Evolutionary conservation across 2,888 invertebrate genomes (phyloP).

Genomic region (Camptogramma bilineatum): DNA sequence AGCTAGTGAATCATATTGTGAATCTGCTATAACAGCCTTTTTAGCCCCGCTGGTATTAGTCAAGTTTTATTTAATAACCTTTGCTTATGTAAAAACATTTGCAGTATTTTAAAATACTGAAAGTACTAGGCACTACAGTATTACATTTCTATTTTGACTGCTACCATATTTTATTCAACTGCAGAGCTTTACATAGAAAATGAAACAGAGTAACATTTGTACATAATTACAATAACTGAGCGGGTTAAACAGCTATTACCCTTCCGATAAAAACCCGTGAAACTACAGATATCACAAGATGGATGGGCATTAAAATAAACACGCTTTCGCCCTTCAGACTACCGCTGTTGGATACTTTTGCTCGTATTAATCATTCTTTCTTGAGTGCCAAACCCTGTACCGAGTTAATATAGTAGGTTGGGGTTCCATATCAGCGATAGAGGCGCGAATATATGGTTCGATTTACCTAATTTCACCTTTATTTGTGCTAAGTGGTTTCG

Average conservation of each 20-base stretch:
- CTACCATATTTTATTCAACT: neutral
- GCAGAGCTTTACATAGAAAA: neutral
- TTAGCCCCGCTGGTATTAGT: too few relatives aligned
- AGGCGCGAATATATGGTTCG: slow-evolving; percentile 23
- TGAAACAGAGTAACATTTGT: neutral
- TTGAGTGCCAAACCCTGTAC: slow-evolving; percentile 77
- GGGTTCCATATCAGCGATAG: slow-evolving; percentile 29
- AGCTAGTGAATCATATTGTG: too few relatives aligned
- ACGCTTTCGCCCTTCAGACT: slow-evolving; percentile 51
- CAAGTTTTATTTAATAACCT: neutral
- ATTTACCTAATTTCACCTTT: slow-evolving; percentile 35
- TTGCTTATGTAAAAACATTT: neutral
- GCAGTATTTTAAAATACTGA: too few relatives aligned
- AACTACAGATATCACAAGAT: slow-evolving; percentile 49
- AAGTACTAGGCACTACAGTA: too few relatives aligned
- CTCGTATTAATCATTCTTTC: slow-evolving; percentile 73
- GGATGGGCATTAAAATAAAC: slow-evolving; percentile 60
- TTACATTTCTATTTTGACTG: neutral
- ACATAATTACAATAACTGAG: neutral
- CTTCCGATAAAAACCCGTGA: slow-evolving; percentile 12
- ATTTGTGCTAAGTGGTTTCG: slow-evolving; percentile 32
- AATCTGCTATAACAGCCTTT: too few relatives aligned
- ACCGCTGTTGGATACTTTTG: slow-evolving; percentile 49
- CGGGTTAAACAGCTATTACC: slow-evolving; percentile 4
- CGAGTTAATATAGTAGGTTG: slow-evolving; percentile 42